Evolutionary conservation across 2,797 vertebrate species (phyloP).

Genomic region (Syndactyla subalaris): DNA sequence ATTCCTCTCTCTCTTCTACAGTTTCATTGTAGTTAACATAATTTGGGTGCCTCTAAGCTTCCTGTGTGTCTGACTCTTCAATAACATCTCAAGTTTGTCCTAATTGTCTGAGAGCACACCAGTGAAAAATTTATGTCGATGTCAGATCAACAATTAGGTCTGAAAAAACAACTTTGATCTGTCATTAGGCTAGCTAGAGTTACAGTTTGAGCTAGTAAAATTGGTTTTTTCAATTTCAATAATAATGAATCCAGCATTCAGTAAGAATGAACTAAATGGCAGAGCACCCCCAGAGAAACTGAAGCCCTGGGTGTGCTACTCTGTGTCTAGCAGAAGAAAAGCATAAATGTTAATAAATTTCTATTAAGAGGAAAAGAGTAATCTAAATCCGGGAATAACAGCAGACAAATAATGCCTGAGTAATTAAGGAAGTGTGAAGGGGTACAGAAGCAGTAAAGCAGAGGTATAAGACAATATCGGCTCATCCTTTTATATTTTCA

Average conservation of each 20-base stretch:
- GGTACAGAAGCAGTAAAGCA: not conserved
- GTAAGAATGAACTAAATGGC: not conserved
- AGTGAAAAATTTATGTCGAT: not conserved
- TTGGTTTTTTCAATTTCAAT: not conserved
- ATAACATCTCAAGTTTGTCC: not conserved
- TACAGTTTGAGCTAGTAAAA: not conserved
- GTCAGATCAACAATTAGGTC: not conserved
- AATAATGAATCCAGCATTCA: not conserved
- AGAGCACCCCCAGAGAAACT: not conserved
- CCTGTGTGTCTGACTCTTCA: not conserved
- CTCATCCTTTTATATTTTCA: slow-evolving; percentile 24
- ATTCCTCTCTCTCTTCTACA: not conserved
- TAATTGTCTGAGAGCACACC: not conserved
- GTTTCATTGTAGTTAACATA: not conserved
- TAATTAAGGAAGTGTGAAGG: slow-evolving; percentile 56
- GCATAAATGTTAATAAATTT: not conserved
- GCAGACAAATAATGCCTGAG: slow-evolving; percentile 7
- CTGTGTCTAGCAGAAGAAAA: not conserved
- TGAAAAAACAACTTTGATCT: not conserved
- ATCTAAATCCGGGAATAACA: slow-evolving; percentile 5
- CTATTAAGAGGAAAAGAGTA: not conserved
- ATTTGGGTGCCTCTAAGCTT: not conserved
- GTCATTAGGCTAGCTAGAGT: not conserved
- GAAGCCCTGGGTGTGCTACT: not conserved
- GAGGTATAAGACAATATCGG: not conserved